A percentile compares a stretch with the other conserved stretches of the same genome.
phyloP scores from a whole-genome alignment of 2,797 vertebrate species.

The Gymnocypris eckloni region DNA sequence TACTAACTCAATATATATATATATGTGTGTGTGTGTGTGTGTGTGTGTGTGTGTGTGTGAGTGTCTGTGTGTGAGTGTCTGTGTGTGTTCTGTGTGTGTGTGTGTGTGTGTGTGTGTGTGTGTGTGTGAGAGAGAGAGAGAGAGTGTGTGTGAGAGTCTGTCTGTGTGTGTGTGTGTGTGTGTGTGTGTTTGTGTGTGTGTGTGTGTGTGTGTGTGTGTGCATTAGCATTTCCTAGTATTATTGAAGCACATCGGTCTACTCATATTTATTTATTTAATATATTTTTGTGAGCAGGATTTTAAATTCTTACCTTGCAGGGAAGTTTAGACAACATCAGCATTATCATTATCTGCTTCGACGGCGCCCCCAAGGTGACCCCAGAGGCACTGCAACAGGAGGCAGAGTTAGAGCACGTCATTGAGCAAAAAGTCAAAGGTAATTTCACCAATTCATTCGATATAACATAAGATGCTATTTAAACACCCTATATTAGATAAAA shows the following conservation, averaged over 20 bases:
- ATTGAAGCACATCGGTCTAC: background rate
- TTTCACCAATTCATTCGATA: background rate
- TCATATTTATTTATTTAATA: background rate
- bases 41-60: too few species aligned
- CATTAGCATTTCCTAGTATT: background rate
- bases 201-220: too few species aligned
- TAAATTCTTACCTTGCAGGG: conserved; percentile 72
- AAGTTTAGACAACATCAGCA: conserved; percentile 87
- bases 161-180: too few species aligned
- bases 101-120: too few species aligned
- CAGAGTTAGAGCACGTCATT: conserved; percentile 74
- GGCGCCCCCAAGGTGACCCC: conserved; percentile 79
- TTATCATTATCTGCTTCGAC: conserved; percentile 83
- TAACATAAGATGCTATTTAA: background rate
- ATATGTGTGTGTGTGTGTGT: too few species aligned
- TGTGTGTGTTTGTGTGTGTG: too few species aligned
- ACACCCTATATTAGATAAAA: background rate
- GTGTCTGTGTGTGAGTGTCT: too few species aligned
- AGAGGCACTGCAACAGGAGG: conserved; percentile 79
- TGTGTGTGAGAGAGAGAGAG: too few species aligned
- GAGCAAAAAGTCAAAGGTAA: conserved; percentile 82
- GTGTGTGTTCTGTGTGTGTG: too few species aligned
- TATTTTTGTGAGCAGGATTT: background rate
- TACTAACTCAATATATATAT: background rate
- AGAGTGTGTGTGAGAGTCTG: too few species aligned